Conservation (phyloP, 2,797 vertebrate species). For the Chaenodraco wilsoni region DNA sequence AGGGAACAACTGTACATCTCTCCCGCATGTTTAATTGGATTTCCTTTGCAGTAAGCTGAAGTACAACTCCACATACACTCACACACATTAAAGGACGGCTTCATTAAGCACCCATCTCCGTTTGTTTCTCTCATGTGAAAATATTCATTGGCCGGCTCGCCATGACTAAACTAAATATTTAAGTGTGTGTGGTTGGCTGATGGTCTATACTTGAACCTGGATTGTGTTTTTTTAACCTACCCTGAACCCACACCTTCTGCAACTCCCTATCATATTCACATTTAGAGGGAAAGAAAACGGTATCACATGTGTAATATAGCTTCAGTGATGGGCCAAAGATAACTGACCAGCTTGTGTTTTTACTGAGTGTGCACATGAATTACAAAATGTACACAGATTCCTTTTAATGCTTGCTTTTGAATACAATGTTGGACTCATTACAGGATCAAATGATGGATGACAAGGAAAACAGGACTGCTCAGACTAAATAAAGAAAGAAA, state of each 20-base stretch:
- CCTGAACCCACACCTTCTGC: constrained; percentile 6
- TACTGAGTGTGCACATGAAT: background rate
- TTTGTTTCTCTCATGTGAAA: constrained; percentile 59
- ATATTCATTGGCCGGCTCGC: constrained; percentile 54
- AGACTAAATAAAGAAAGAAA: constrained; percentile 61
- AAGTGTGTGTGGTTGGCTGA: constrained; percentile 24
- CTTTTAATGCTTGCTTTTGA: background rate
- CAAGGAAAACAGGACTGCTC: constrained; percentile 10
- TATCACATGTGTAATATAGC: background rate
- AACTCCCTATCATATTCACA: constrained; percentile 7
- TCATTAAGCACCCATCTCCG: constrained; percentile 8
- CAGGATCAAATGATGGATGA: constrained; percentile 45
- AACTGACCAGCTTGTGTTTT: background rate
- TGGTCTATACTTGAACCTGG: constrained; percentile 6
- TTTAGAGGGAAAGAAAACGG: background rate
- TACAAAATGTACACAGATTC: background rate
- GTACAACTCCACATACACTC: background rate
- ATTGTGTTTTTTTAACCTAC: constrained; percentile 36
- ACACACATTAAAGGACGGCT: constrained; percentile 4
- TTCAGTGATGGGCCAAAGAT: background rate
- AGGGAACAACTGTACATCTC: background rate
- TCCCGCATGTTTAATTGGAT: background rate
- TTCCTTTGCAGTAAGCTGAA: background rate
- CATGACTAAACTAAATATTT: constrained; percentile 66
- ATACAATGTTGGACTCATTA: constrained; percentile 31